Base-by-base conservation (phyloP, 1,140 invertebrate genomes). In the Pentalonia nigronervosa region DNA sequence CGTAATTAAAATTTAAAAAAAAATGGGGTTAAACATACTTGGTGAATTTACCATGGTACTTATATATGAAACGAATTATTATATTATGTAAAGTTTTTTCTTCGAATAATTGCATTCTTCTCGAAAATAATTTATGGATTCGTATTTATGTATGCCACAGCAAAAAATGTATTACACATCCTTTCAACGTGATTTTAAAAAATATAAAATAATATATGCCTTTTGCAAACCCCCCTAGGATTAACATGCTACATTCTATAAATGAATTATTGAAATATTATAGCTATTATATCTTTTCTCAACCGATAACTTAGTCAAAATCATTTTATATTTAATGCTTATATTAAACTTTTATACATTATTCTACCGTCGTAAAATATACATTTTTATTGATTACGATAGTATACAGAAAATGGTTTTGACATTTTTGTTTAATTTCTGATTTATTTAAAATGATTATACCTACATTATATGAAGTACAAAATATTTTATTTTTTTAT, bases 241-340 rank as follows among this genome's bases (percentile, higher is more conserved):
- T 84, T 84, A 41, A 84, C 36, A 41, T 84, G 83, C 21, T 36
- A 83, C 21, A 83, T 76, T 76, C 60, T n/a, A 45, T 84, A 84
- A 25, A 84, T 84, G 36, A 84, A 84, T 84, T 84, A 84, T 84
- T 84, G 83, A 45, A 84, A 84, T 84, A 84, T 84, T 84, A 84
- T 84, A 41, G 83, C 41, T 41, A 14, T 84, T 84, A 84, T 45
- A 84, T 41, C 7, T 84, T 84, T 84, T 41, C 21, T 41, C 83
- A 41, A 45, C 21, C 41, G n/a, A 84, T 84, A 84, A 84, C 83
- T 84, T 84, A 84, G 83, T 9, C 23, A 11, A 84, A 84, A 84
- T 41, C 23, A 84, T 84, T 84, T 84, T 76, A n/a, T 76, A 17
- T 76, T 76, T 76, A 84, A 84, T 84, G 83, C 36, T 84, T 84